Conservation (phyloP, 2,113 vertebrate species). For the Motacilla tschutschensis region DNA sequence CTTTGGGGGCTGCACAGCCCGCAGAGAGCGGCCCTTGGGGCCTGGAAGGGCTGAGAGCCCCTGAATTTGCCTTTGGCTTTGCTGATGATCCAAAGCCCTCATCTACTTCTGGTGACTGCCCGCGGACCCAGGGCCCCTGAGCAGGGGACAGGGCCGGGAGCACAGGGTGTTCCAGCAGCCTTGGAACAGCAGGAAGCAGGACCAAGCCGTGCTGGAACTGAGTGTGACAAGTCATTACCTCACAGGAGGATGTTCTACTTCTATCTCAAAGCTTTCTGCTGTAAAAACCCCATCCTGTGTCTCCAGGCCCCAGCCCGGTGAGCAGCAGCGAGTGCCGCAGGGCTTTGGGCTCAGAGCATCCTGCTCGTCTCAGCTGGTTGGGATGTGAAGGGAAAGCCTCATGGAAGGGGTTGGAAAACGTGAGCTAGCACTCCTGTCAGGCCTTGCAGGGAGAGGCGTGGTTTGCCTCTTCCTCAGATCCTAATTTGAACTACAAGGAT, state of each 20-base stretch:
- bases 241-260: background rate
- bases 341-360: background rate
- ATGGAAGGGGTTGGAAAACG: background rate
- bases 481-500: constrained; percentile 4
- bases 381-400: background rate
- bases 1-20: background rate
- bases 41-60: background rate
- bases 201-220: background rate
- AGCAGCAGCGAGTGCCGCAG: background rate
- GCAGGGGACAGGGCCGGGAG: accelerated
- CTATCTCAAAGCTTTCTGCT: background rate
- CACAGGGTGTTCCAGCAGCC: background rate
- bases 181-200: background rate
- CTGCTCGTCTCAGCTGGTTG: background rate
- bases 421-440: constrained; percentile 7
- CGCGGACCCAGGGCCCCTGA: accelerated
- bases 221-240: background rate
- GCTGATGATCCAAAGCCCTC: background rate
- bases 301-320: accelerated
- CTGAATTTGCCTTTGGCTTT: background rate
- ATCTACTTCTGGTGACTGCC: accelerated
- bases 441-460: background rate
- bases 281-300: background rate
- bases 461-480: constrained; percentile 17
- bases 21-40: background rate